phyloP scores from a whole-genome alignment of 2,888 invertebrate genomes.

The Parnassius apollo region DNA sequence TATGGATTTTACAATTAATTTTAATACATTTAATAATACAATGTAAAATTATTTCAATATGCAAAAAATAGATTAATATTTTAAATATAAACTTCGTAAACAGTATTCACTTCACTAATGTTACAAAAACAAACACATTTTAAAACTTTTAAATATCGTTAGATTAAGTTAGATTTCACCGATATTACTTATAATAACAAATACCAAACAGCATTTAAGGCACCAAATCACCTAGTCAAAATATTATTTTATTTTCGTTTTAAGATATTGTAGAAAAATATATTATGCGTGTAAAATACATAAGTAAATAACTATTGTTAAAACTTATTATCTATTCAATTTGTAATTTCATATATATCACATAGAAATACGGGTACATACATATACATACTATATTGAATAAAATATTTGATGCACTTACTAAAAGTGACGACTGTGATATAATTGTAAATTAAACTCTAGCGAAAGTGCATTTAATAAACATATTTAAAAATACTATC shows the following conservation, averaged over 20 bases:
- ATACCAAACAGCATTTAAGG: constrained; percentile 28
- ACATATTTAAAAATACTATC: constrained; percentile 39
- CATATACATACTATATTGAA: constrained; percentile 41
- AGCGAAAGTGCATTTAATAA: constrained; percentile 68
- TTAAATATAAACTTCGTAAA: too few relatives aligned
- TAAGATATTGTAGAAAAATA: constrained; percentile 22
- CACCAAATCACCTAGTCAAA: constrained; percentile 34
- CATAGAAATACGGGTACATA: constrained; percentile 41
- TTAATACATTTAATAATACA: too few relatives aligned
- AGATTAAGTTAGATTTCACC: constrained; percentile 20
- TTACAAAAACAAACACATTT: not conserved
- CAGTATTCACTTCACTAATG: too few relatives aligned
- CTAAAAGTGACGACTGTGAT: constrained; percentile 79
- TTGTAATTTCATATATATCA: constrained; percentile 33
- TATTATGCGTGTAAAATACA: constrained; percentile 17
- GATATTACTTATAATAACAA: constrained; percentile 23
- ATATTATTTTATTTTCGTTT: constrained; percentile 35
- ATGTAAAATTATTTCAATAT: too few relatives aligned
- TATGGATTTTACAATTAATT: not conserved
- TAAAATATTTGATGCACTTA: constrained; percentile 61
- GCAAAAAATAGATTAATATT: too few relatives aligned
- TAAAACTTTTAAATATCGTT: constrained; percentile 17
- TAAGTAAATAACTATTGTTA: constrained; percentile 20
- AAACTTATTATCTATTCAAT: constrained; percentile 33
- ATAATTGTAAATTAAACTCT: constrained; percentile 69